A percentile compares a stretch with the other conserved stretches of the same genome.
Evolutionary conservation across 2,888 invertebrate species (phyloP).

Genomic region (Cerastis leucographa): DNA sequence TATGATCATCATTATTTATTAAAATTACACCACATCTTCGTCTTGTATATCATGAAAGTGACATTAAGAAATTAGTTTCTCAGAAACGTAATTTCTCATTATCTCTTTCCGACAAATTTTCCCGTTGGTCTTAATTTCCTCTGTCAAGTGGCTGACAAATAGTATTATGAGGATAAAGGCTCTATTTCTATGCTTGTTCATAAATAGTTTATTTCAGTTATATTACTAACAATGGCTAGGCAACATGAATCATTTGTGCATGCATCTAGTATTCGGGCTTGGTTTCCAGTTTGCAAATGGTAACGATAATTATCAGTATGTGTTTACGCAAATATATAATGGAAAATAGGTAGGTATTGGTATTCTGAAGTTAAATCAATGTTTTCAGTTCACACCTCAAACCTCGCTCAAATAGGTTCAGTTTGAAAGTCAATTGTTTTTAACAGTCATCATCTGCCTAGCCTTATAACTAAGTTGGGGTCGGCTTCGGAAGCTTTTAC

Average conservation of each 20-base stretch:
- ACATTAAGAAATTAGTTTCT: slow-evolving; percentile 28
- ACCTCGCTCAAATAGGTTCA: no score
- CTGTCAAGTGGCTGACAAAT: slow-evolving; percentile 33
- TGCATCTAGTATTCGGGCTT: slow-evolving; percentile 22
- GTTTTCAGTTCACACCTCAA: no score
- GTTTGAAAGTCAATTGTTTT: no score
- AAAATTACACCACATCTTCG: not conserved
- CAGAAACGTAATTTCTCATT: slow-evolving; percentile 34
- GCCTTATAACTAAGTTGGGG: no score
- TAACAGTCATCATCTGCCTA: no score
- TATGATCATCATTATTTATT: not conserved
- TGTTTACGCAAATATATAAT: not conserved
- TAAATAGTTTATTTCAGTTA: not conserved
- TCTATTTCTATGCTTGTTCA: not conserved
- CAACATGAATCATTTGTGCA: slow-evolving; percentile 17
- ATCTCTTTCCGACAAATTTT: slow-evolving; percentile 32
- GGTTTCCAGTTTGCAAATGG: slow-evolving; percentile 5
- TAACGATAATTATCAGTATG: not conserved
- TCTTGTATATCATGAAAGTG: slow-evolving; percentile 12
- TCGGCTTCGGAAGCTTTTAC: no score
- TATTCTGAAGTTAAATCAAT: no score
- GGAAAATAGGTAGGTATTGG: not conserved
- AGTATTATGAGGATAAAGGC: slow-evolving; percentile 18
- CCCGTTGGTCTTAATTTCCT: slow-evolving; percentile 39
- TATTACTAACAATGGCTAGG: not conserved